Evolutionary conservation across 2,888 invertebrate species (phyloP), one percentile per base, ranked within the genome.

Genomic region (Heliconius ethilla): DNA sequence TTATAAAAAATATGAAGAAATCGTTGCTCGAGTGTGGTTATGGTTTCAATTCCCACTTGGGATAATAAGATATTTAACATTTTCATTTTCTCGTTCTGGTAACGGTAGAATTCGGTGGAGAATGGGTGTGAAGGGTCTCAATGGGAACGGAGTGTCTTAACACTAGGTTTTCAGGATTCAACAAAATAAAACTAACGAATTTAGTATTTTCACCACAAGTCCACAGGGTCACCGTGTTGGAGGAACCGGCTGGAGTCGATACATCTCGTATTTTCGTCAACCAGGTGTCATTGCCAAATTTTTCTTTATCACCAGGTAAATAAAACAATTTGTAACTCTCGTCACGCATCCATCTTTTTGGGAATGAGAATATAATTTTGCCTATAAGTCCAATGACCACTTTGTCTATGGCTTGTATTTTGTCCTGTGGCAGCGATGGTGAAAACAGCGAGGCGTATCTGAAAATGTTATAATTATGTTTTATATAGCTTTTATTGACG

Each of bases 171-270:
- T 40, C 40, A 40, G 40, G 40, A 13, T 45, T 18, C 45, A 59
- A 59, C 10, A n/a, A 59, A 59, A 59, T n/a, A 59, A 59, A 59
- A 59, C 55, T 59, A 7, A 72, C 72, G 25, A 25, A n/a, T 72
- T 72, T 59, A 59, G 72, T 72, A n/a, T 59, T 55, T 59, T 72
- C 72, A 1, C 72, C 72, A n/a, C n/a, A 7, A 7, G 55, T 72
- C 72, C 72, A 72, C 13, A 59, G n/a, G 3, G 72, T 59, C 3
- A 72, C 11, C n/a, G 72, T 72, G 9, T 72, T 72, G 3, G 59
- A 59, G 27, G 72, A 37, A 9, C 72, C 72, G 9, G 55, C 37
- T 59, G 72, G 72, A 13, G 72, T n/a, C 3, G 72, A 25, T 3
- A 59, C 25, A n/a, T 33, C 59, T 33, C 72, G 55, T 72, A 72